Evolutionary conservation across 1,140 invertebrate genomes (phyloP).

Genomic region (Leucophenga varia): DNA sequence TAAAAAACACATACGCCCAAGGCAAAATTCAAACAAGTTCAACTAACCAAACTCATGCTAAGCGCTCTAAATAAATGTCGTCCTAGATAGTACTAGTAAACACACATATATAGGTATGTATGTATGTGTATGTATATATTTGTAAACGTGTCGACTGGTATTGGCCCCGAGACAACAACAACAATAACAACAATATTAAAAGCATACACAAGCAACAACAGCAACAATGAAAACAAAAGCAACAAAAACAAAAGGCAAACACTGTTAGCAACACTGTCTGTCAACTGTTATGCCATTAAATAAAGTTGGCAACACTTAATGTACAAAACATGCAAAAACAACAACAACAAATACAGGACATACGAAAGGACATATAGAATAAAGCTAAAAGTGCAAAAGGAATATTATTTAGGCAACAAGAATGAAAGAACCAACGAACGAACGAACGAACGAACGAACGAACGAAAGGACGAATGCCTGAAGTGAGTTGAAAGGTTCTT

Average conservation of each 20-base stretch:
- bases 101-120: too few species aligned
- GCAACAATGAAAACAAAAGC: conserved; percentile 1
- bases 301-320: conserved; percentile 56
- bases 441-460: too few species aligned
- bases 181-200: too few species aligned
- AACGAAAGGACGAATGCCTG: too few species aligned
- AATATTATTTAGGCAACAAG: neutral
- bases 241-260: neutral
- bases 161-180: too few species aligned
- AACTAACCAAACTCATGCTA: too few species aligned
- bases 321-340: conserved; percentile 38
- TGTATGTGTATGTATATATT: too few species aligned
- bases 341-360: conserved; percentile 37
- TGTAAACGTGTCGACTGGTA: too few species aligned
- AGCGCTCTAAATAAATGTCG: too few species aligned
- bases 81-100: neutral
- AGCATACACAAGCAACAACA: neutral
- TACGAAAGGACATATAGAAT: conserved; percentile 24
- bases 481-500: too few species aligned
- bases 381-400: conserved; percentile 5
- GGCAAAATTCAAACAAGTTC: too few species aligned
- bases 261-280: conserved; percentile 37
- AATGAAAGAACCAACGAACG: conserved; percentile 6
- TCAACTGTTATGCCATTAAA: conserved; percentile 56
- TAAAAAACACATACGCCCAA: too few species aligned